These are phyloP conservation scores for Martes martes DNA, from an alignment of 2,113 vertebrate species.

Conservation along the genomic window DNA sequence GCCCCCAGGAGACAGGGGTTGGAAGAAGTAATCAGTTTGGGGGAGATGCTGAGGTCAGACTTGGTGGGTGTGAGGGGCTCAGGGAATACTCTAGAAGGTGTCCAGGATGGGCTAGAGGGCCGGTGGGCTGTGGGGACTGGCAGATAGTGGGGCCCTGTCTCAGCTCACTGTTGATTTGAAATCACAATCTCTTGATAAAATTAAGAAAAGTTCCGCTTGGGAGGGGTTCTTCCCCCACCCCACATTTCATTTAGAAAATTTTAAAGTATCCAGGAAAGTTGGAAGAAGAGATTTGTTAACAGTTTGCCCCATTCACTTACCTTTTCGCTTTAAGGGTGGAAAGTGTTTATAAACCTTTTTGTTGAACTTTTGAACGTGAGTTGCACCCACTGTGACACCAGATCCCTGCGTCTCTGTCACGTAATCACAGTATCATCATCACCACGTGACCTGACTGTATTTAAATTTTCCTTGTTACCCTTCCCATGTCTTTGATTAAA, in stretches of 20 bases:
- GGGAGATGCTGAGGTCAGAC: not conserved
- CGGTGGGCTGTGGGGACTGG: not conserved
- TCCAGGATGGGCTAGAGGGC: not conserved
- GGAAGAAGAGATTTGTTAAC: not conserved
- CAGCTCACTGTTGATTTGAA: not conserved
- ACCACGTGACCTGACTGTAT: not conserved
- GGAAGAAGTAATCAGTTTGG: not conserved
- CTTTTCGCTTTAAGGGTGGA: not conserved
- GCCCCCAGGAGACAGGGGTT: rapidly evolving
- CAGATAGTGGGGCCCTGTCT: not conserved
- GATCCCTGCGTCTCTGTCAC: not conserved
- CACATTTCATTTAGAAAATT: not conserved
- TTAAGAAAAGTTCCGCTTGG: not conserved
- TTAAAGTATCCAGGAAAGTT: not conserved
- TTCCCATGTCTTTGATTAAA: not conserved
- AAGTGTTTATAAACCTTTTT: not conserved
- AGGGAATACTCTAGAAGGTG: not conserved
- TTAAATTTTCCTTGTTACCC: not conserved
- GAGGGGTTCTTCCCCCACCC: not conserved
- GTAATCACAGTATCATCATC: not conserved
- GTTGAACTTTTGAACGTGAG: not conserved
- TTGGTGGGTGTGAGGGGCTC: not conserved
- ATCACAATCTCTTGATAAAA: not conserved
- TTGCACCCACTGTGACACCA: too few relatives aligned
- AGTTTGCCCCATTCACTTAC: not conserved